A percentile compares a stretch with the other conserved stretches of the same genome.
These are phyloP conservation scores for Ridgeia piscesae DNA, from an alignment of 1,140 invertebrate genomes.

Conservation along the genomic window DNA sequence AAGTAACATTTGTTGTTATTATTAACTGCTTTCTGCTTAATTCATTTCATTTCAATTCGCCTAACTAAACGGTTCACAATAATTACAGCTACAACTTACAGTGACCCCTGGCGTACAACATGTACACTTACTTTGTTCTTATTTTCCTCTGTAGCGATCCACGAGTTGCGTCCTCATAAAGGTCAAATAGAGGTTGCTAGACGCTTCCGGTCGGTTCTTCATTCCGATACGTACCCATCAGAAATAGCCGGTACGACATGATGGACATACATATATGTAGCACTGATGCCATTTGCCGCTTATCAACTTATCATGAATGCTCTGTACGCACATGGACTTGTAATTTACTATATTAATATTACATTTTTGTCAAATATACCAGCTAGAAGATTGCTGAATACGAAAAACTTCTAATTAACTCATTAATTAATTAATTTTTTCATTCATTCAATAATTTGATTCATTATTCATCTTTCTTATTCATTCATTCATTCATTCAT, in stretches of 20 bases:
- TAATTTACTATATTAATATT: no score
- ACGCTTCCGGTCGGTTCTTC: conserved; percentile 67
- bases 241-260: conserved; percentile 65
- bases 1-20: not conserved
- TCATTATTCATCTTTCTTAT: no score
- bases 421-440: no score
- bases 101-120: not conserved
- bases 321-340: no score
- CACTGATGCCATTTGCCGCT: no score
- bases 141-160: conserved; percentile 62
- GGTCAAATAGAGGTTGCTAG: conserved; percentile 70
- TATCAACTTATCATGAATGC: no score
- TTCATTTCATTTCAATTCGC: not conserved
- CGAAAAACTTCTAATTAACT: no score
- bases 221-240: conserved; percentile 70
- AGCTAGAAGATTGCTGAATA: no score
- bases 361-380: no score
- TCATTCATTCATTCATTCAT: no score
- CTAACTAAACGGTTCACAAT: not conserved
- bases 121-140: not conserved
- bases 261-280: not conserved
- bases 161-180: conserved; percentile 69
- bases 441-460: no score
- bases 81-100: not conserved
- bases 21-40: not conserved